phyloP scores from a whole-genome alignment of 2,797 vertebrate genomes.

The Falco novaeseelandiae region DNA sequence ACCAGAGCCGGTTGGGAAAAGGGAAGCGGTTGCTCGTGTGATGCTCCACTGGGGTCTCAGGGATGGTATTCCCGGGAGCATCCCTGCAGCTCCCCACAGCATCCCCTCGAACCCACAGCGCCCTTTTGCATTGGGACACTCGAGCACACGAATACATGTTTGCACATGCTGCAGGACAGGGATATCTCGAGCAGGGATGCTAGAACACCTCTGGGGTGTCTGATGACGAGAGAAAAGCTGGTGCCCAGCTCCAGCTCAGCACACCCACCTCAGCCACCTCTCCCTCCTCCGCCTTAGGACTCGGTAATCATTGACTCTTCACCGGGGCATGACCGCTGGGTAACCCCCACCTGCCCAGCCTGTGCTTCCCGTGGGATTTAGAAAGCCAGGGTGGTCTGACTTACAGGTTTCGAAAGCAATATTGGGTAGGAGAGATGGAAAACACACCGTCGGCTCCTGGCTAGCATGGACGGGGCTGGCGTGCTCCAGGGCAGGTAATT shows the following conservation, averaged over 20 bases:
- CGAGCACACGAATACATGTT: rapidly evolving
- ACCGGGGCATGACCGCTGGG: neutral
- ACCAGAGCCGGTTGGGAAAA: rapidly evolving
- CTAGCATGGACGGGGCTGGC: neutral
- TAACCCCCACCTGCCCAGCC: neutral
- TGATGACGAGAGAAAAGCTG: neutral
- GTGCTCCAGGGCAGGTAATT: rapidly evolving
- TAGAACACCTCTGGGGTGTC: neutral
- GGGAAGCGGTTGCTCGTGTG: rapidly evolving
- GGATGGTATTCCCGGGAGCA: neutral
- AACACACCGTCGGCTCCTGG: rapidly evolving
- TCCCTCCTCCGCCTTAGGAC: neutral
- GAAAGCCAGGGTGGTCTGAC: rapidly evolving
- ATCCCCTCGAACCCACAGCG: neutral
- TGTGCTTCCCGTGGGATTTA: neutral
- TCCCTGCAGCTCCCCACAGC: rapidly evolving
- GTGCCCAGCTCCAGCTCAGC: neutral
- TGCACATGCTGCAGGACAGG: neutral
- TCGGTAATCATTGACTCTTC: neutral
- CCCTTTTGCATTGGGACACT: rapidly evolving
- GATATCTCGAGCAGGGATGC: neutral
- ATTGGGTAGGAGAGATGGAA: neutral
- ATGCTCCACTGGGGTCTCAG: neutral
- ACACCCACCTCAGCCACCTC: neutral
- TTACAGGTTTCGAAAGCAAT: neutral